Base-by-base conservation (phyloP, 2,888 invertebrate genomes). In the Leptopterna dolabrata region DNA sequence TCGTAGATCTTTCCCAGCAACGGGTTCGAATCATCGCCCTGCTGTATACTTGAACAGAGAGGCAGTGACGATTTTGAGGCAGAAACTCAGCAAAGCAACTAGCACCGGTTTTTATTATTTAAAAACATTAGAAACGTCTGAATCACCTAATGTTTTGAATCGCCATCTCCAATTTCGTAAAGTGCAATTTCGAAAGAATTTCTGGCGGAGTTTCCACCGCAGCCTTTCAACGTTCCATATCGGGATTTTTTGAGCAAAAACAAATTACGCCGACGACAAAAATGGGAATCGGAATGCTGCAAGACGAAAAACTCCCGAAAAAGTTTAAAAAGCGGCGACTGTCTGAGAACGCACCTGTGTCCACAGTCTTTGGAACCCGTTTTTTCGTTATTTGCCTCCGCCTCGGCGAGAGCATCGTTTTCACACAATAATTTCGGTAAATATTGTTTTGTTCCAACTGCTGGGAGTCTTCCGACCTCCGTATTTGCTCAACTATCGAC, bases 291-390 rank as follows among this genome's bases (percentile, higher is more conserved):
- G 63, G 63, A 63, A 63, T 63, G 63, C 63, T 27, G 24, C 11
- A 7, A 63, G 63, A 63, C 63, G 19, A 63, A 63, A 63, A 63
- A 63, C 63, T 63, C 27, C 63, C 63, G 63, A 63, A 63, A 63
- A 63, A 63, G 63, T 63, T 63, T 63, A 63, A 63, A n/a, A 63
- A 63, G 27, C 19, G 63, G 63, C 45, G 45, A 78, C 41, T 76
- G 78, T 78, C 45, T 41, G 78, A 24, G 78, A 45, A 24, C 45
- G 24, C 78, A 78, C 78, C 78, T 78, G 78, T 78, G 78, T 78
- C 36, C 45, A 78, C 78, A 78, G 27, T 45, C 45, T 45, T 78
- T 78, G 19, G 43, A 78, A 41, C 78, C 45, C 27, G 41, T 78
- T 78, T 78, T n/a, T 45, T 27, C 78, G 41, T 78, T 78, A 78